A percentile compares a stretch with the other conserved stretches of the same genome.
These are phyloP conservation scores for Grapholita molesta DNA, from an alignment of 1,140 invertebrate genomes.

Conservation along the genomic window DNA sequence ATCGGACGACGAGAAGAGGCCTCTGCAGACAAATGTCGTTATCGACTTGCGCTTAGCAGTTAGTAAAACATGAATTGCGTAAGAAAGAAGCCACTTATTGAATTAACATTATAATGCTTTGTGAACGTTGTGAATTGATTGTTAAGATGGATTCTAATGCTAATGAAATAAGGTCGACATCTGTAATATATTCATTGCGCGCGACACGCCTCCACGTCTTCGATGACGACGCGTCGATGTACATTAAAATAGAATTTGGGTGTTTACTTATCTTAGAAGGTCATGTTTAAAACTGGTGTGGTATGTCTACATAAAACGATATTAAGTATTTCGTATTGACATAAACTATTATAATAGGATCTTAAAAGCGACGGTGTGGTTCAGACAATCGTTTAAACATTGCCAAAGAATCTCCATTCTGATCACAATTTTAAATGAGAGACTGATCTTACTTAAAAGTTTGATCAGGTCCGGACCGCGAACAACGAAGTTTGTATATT, in stretches of 20 bases:
- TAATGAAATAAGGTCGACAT: background rate
- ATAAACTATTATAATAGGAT: too few relatives aligned
- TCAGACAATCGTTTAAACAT: too few relatives aligned
- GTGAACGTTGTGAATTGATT: background rate
- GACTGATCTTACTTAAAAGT: too few relatives aligned
- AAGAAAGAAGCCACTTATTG: background rate
- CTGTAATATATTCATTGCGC: background rate
- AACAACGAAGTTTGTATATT: too few relatives aligned
- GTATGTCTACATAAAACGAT: background rate
- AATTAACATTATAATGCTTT: background rate
- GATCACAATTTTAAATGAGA: too few relatives aligned
- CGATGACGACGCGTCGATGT: background rate
- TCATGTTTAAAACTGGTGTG: background rate
- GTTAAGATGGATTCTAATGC: background rate
- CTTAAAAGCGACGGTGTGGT: too few relatives aligned
- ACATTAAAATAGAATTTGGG: background rate
- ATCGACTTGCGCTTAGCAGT: background rate
- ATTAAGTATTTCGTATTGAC: too few relatives aligned
- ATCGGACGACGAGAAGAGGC: background rate
- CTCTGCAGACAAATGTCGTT: background rate
- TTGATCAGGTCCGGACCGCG: too few relatives aligned
- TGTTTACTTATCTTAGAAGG: background rate
- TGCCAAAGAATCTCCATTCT: too few relatives aligned
- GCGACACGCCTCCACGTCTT: background rate
- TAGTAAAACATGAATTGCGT: background rate